Conservation (phyloP, 2,797 vertebrate genomes). For the Mareca strepera region DNA sequence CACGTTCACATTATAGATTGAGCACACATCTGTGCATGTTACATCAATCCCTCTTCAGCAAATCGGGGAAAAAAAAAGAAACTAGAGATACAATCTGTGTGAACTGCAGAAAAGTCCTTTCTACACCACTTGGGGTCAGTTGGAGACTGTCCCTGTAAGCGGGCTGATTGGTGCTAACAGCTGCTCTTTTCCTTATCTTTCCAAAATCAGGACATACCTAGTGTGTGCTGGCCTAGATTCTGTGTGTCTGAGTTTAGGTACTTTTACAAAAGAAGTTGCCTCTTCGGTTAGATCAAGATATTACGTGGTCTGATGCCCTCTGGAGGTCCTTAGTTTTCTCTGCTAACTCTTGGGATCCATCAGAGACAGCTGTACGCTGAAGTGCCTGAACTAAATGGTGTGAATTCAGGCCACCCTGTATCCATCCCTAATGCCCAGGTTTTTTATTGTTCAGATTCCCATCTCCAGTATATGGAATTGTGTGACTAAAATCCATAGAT, state of each 20-base stretch:
- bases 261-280: not conserved
- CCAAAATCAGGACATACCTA: not conserved
- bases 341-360: not conserved
- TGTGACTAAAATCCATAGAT: not conserved
- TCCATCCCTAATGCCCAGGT: not conserved
- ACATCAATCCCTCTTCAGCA: not conserved
- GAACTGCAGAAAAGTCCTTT: not conserved
- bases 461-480: not conserved
- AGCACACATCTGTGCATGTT: not conserved
- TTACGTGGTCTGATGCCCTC: not conserved
- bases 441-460: not conserved
- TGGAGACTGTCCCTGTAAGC: no score
- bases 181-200: not conserved
- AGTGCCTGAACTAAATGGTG: not conserved
- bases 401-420: not conserved
- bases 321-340: not conserved
- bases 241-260: not conserved
- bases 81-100: not conserved
- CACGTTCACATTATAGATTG: not conserved
- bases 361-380: no score
- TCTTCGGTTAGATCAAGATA: not conserved
- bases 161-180: not conserved
- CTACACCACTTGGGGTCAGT: fast-evolving
- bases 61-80: not conserved
- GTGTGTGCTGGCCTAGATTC: not conserved